Evolutionary conservation across 2,113 vertebrate species (phyloP).

Genomic region (Ovibos moschatus): DNA sequence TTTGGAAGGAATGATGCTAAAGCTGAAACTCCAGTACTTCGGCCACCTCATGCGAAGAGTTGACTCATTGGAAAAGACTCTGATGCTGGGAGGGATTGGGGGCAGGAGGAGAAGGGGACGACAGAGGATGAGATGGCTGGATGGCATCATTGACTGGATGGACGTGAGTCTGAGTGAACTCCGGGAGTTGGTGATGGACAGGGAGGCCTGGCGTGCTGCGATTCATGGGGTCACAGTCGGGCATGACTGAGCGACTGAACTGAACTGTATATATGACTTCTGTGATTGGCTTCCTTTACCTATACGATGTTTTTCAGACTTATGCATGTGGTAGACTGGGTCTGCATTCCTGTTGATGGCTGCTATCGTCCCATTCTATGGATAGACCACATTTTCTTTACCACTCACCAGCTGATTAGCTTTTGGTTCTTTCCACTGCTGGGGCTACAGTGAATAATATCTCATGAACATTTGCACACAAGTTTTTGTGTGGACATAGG

Average conservation of each 20-base stretch:
- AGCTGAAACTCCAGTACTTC: no score
- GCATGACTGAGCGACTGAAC: no score
- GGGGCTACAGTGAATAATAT: accelerated
- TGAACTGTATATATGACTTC: accelerated
- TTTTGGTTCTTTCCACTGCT: neutral
- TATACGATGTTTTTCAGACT: accelerated
- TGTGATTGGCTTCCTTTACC: neutral
- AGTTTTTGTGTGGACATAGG: neutral
- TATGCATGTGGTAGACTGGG: accelerated
- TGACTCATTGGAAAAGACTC: no score
- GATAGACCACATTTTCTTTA: neutral
- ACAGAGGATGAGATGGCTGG: no score
- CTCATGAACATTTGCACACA: neutral
- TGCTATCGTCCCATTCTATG: accelerated
- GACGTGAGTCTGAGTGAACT: no score
- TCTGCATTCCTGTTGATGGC: accelerated
- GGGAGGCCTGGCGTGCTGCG: no score
- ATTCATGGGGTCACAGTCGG: accelerated
- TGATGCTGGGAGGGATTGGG: no score
- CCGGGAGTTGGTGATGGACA: no score
- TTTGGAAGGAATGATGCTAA: no score
- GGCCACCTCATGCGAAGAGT: no score
- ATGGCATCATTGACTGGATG: accelerated
- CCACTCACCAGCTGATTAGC: accelerated
- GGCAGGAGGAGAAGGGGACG: no score